Base-by-base conservation (phyloP, 2,113 vertebrate genomes). In the Thunnus thynnus region DNA sequence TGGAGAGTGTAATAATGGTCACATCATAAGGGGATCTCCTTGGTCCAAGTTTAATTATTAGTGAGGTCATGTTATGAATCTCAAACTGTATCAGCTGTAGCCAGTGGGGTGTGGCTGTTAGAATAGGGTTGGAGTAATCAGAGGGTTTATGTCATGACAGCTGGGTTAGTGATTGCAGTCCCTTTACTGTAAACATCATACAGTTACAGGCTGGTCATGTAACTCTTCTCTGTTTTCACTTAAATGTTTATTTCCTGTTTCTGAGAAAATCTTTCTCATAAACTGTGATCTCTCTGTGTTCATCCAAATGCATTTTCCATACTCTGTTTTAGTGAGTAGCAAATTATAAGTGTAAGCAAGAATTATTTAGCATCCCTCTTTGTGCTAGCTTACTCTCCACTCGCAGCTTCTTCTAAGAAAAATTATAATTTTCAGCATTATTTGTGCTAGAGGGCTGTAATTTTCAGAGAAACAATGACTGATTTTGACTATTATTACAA, bases 81-180 rank as follows among this genome's bases (percentile, higher is more conserved):
- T 76, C 41, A 61, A 30, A 72, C n/a, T 76, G 58, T 47, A 64
- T 80, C 64, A 20, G 20, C 48, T 80, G 61, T 1, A 69, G 74
- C 50, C 74, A 76, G 78, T 18, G 20, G 87, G 90, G 77, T 81
- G 84, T 81, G 80, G 76, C 77, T 76, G 17, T 14, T 67, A 58
- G 54, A 63, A 2, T 22, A 22, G 74, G 22, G 22, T 55, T 16
- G 13, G 27, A 14, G 32, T 22, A 47, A 20, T n/a, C 46, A 67
- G 84, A 56, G 44, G 27, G 52, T 47, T 84, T 69, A 41, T 57
- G 78, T 88, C 71, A 67, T 75, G 68, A 65, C 83, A 89, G 74
- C 88, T 85, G 85, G 62, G 51, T 30, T 32, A 36, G 58, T 84
- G 48, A 80, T 78, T 57, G 27, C 18, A 72, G 20, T 61, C 27